phyloP scores from a whole-genome alignment of 2,797 vertebrate species.

The Megalops cyprinoides region DNA sequence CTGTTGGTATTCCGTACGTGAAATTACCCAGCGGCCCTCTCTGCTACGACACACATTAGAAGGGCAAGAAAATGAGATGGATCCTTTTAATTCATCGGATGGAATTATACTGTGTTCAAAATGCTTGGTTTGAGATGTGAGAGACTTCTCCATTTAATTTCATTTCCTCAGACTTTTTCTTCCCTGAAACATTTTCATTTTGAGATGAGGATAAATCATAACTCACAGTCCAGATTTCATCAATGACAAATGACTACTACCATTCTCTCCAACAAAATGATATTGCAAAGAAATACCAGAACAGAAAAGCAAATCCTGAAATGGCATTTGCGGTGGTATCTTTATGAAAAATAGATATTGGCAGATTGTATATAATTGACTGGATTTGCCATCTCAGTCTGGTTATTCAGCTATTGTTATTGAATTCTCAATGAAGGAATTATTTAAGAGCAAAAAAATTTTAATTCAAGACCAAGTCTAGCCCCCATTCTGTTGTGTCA shows the following conservation, averaged over 20 bases:
- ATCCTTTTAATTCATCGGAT: constrained; percentile 3
- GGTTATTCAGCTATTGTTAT: no score
- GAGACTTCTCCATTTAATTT: neutral
- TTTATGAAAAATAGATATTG: neutral
- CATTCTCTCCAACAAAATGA: neutral
- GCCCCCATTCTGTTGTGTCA: no score
- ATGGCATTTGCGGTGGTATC: neutral
- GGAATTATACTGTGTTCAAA: neutral
- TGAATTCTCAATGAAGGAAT: no score
- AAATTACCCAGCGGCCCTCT: neutral
- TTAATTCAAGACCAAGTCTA: no score
- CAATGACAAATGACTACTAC: neutral
- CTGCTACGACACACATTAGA: neutral
- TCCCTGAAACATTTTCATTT: neutral
- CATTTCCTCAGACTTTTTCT: neutral
- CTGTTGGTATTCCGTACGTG: constrained; percentile 2
- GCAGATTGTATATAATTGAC: neutral
- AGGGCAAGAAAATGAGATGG: neutral
- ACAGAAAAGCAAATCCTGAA: neutral
- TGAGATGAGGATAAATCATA: neutral
- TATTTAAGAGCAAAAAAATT: no score
- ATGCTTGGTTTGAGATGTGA: neutral
- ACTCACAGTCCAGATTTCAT: neutral
- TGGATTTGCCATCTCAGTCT: neutral
- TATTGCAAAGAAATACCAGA: neutral